Base-by-base conservation (phyloP, 2,888 invertebrate species). In the Callosobruchus maculatus region DNA sequence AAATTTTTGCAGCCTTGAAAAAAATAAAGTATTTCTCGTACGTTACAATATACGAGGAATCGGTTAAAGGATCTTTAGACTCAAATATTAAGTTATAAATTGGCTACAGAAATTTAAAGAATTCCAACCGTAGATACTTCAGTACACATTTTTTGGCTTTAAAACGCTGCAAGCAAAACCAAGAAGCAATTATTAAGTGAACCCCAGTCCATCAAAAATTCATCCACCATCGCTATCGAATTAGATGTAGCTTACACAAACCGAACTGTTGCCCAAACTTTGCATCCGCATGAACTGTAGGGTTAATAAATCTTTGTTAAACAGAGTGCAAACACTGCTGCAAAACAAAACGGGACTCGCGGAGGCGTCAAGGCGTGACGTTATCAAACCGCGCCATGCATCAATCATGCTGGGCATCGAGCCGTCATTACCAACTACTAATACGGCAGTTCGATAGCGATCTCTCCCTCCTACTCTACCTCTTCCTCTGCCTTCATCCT, bases 241-340 rank as follows among this genome's bases (percentile, higher is more conserved):
- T 49, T 49, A 49, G 5, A 1, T 49, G 13, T 18, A 49, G 49
- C 49, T 13, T 18, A 49, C 49, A 49, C 3, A 49, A 49, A 49
- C 7, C 3, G 49, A 49, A 7, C 13, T 49, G 49, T 49, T 49
- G 49, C 9, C 49, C 5, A 49, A 49, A 49, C 49, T 49, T 49
- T 49, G 49, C 49, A 49, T 49, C 49, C 49, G 49, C 49, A 49
- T 49, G 49, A 3, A 49, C 49, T 49, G 49, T 0, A 18, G 1
- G 49, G 49, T 49, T 85, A 85, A 86, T 86, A 85, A 86, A 86
- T 86, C 86, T 85, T 83, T 84, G 84, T 85, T 85, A 85, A 66
- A 82, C 81, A 75, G 77, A 80, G 83, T 84, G 49, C 49, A 49
- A 49, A 49, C 49, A 49, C 13, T 49, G 82, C 82, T 82, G 82